Evolutionary conservation across 2,797 vertebrate genomes (phyloP).

Genomic region (Sebastes trivittatus): DNA sequence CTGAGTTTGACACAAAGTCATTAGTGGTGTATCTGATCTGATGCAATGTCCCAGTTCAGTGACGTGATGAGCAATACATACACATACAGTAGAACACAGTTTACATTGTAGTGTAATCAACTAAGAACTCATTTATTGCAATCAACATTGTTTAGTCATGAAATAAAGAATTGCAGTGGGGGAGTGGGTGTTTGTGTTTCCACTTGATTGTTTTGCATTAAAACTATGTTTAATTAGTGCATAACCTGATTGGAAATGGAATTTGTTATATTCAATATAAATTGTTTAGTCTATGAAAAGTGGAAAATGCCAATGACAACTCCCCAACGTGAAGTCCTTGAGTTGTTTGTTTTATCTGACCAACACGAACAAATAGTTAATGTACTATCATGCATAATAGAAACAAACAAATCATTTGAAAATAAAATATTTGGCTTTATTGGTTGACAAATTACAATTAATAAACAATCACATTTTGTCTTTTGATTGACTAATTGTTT

Average conservation of each 20-base stretch:
- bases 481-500: not conserved
- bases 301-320: not conserved
- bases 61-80: not conserved
- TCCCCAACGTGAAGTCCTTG: not conserved
- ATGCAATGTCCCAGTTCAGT: not conserved
- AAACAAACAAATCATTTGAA: not conserved
- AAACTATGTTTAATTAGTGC: not conserved
- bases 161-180: no score
- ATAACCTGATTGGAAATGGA: not conserved
- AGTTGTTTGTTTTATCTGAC: not conserved
- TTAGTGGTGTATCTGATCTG: not conserved
- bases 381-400: not conserved
- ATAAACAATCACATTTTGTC: no score
- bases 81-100: no score
- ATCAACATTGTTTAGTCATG: not conserved
- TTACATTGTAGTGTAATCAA: not conserved
- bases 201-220: no score
- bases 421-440: not conserved
- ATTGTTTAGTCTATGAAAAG: not conserved
- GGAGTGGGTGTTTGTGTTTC: no score
- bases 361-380: not conserved
- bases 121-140: not conserved
- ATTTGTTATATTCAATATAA: not conserved
- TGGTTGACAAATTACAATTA: not conserved
- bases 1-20: not conserved